Conservation (phyloP, 1,140 invertebrate species). For the Nebria ingens region DNA sequence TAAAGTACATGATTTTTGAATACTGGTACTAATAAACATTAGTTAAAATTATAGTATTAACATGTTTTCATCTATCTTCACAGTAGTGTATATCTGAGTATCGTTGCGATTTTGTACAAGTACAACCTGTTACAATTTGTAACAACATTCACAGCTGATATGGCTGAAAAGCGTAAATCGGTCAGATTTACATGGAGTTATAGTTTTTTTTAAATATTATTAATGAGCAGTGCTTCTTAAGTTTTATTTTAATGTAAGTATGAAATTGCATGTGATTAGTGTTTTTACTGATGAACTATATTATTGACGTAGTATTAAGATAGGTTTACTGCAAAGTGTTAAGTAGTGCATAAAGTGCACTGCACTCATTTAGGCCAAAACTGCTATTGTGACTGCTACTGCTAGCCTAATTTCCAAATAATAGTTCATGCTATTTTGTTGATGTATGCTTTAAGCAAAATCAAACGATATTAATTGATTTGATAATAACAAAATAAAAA, state of each 20-base stretch:
- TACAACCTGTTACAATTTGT: too few relatives aligned
- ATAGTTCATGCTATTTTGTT: not conserved
- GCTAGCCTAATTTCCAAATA: conserved; percentile 10
- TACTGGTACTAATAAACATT: too few relatives aligned
- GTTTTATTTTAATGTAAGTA: conserved; percentile 21
- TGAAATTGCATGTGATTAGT: not conserved
- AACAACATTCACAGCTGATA: conserved; percentile 32
- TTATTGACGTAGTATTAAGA: conserved; percentile 13
- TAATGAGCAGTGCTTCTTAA: conserved; percentile 23
- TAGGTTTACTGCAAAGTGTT: conserved; percentile 17
- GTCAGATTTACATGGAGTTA: conserved; percentile 28
- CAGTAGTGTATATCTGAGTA: too few relatives aligned
- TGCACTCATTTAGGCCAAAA: conserved; percentile 23
- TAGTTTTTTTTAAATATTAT: conserved; percentile 33
- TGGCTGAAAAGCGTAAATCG: conserved; percentile 36
- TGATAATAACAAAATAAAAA: too few relatives aligned
- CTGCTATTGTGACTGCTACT: conserved; percentile 16
- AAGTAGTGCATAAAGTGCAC: conserved; percentile 32
- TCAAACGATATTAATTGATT: too few relatives aligned
- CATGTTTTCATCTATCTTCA: too few relatives aligned
- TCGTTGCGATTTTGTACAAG: too few relatives aligned
- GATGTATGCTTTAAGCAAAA: conserved; percentile 10
- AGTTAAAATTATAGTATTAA: too few relatives aligned
- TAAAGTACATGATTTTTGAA: too few relatives aligned
- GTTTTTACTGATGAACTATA: conserved; percentile 23